Conservation (phyloP, 2,113 vertebrate genomes). For the Lanius collurio region DNA sequence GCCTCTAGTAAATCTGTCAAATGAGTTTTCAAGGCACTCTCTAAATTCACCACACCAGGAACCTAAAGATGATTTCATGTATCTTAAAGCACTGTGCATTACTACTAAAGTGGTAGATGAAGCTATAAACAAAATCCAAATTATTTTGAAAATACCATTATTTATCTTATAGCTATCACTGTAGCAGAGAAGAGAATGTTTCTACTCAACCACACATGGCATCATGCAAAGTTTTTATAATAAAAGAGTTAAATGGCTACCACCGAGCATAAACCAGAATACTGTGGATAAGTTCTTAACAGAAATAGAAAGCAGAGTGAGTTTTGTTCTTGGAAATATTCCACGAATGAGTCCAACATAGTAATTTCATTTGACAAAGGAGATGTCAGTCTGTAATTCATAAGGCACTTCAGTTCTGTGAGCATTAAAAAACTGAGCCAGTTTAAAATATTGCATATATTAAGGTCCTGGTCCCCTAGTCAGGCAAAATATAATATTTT, state of each 20-base stretch:
- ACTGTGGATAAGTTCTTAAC: neutral
- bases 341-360: neutral
- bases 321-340: neutral
- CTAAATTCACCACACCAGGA: neutral
- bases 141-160: neutral
- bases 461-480: neutral
- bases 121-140: slow-evolving; percentile 25
- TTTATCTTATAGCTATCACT: slow-evolving; percentile 18
- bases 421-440: neutral
- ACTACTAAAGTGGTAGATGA: slow-evolving; percentile 1
- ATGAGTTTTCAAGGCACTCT: neutral
- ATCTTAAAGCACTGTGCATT: neutral
- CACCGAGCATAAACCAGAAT: neutral
- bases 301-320: slow-evolving; percentile 6
- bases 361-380: slow-evolving; percentile 1
- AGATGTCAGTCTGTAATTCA: neutral
- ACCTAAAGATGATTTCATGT: neutral
- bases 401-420: neutral
- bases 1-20: neutral
- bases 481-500: slow-evolving; percentile 32
- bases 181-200: neutral
- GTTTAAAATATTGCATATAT: slow-evolving; percentile 21
- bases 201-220: neutral
- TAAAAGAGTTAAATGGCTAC: neutral
- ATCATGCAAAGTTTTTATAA: neutral